Evolutionary conservation across 2,888 invertebrate species (phyloP), one percentile per base, ranked within the genome.

Genomic region (Drosophila anomalata): DNA sequence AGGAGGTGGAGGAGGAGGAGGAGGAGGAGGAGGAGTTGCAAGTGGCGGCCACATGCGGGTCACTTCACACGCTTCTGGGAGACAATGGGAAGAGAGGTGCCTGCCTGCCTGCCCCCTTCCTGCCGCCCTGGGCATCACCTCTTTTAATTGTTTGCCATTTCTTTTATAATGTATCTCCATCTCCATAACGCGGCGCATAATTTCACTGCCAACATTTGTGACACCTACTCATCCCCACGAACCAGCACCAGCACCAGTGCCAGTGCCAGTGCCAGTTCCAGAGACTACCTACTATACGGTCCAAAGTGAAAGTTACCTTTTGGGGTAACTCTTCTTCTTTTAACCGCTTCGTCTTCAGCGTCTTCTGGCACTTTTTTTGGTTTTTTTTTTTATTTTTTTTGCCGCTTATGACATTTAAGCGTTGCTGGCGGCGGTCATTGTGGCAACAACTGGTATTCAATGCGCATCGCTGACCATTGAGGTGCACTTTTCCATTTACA

Each of bases 91-190:
- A 48, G 42, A 29, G 48, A 20, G 3, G 17, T 20, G 33, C 3
- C 1, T 3, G 3, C 39, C 8, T 11, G 22, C 52, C 22, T n/a
- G n/a, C 7, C 44, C 4, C 2, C 29, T 14, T 20, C n/a, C 29
- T n/a, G 4, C 22, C 50, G n/a, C 41, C n/a, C n/a, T 8, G 29
- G 20, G n/a, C n/a, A 24, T 65, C 51, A 57, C n/a, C 31, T 42
- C 55, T 70, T 73, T 79, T 73, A 75, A 76, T 74, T 78, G 76
- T 69, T 78, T 80, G 78, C 76, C 53, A 74, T 80, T 77, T 66
- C 66, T 66, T 67, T 63, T 66, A 63, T 72, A 79, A 79, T 75
- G 69, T 69, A 66, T 76, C 80, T 79, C 68, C 73, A 76, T 78
- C 80, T 79, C 73, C 73, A 76, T 78, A 76, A 77, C 67, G 55